Base-by-base conservation (phyloP, 2,888 invertebrate species). In the Lepidocyrtoides sp. region DNA sequence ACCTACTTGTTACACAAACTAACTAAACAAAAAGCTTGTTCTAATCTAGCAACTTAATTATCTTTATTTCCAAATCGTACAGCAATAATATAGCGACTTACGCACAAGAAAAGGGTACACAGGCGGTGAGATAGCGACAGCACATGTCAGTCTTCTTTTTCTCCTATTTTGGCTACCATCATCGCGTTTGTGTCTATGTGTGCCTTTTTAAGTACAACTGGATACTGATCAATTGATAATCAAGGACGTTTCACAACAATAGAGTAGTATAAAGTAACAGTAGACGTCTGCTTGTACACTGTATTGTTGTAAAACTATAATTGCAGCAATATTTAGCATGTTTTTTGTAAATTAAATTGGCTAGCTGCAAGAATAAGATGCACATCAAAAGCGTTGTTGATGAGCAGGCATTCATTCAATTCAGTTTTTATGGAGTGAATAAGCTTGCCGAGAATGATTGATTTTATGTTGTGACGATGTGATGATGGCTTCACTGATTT, bases 221-320 rank as follows among this genome's bases (percentile, higher is more conserved):
- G 69, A 69, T 69, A 69, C 20, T 20, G 36, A 69, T 69, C 36
- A 69, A 69, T 41, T 20, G 36, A 69, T 69, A 69, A 69, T 69
- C 69, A 69, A 69, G 69, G 69, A 23, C 69, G 69, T 69, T 69
- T 69, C 69, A 41, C 69, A 69, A 69, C 69, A 69, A 69, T 69
- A 2, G 14, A 14, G 29, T n/a, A 32, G 66, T 7, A 32, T 12
- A 7, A 26, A 23, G 36, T 69, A 41, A 36, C 17, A 41, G 17
- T 36, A 41, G 20, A 69, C 12, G 23, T 41, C 36, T 20, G 41
- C 41, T 2, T 8, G 7, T 12, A 36, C 41, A 69, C 20, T 41
- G 41, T 69, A 36, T 69, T 20, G 36, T 69, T 32, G 32, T 32
- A 26, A 26, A 17, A 20, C 69, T 10, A 20, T 69, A 69, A 69